Percentiles rank a stretch among this genome's conserved stretches.
phyloP scores from a whole-genome alignment of 2,113 vertebrate genomes.

The cat (Felis catus) region F.catus_Fca126_mat1.0 CM031421.1:65164501-65165000 shows the following conservation, averaged over 20 bases:
- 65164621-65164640: conserved; percentile 99
- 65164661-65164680: conserved; percentile 99
- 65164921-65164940: neutral
- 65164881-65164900: neutral
- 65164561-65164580: conserved; percentile 99
- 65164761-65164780: conserved; percentile 99
- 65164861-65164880: neutral
- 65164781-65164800: conserved; percentile 95
- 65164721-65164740: conserved; percentile 99
- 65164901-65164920: neutral
- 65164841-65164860: neutral
- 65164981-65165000: too few relatives aligned
- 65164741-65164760: conserved; percentile 99
- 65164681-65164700: conserved; percentile 99
- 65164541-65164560: conserved; percentile 99
- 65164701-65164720: conserved; percentile 99
- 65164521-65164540: conserved; percentile 97
- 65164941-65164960: neutral
- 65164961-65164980: neutral
- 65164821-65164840: conserved; percentile 89
- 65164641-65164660: conserved; percentile 99
- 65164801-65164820: conserved; percentile 88
- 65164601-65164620: conserved; percentile 98
- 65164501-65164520: conserved; percentile 95
- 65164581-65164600: conserved; percentile 97